These are phyloP conservation scores for Clarias batrachus DNA, from an alignment of 2,113 vertebrate species.

Conservation along the genomic window DNA sequence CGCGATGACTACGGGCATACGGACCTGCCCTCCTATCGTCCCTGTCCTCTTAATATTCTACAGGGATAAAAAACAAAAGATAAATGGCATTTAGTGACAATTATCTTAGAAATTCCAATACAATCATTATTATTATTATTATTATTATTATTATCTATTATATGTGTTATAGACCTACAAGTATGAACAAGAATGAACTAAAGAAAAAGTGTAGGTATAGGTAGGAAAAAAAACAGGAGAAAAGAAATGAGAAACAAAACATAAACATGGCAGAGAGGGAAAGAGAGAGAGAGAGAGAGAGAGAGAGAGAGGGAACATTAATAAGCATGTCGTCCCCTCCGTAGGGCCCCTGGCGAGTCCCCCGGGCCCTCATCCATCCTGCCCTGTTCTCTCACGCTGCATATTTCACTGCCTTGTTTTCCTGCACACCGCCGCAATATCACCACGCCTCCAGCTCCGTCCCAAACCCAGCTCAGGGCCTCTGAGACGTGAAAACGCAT, in stretches of 20 bases:
- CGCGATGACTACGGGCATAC: constrained; percentile 82
- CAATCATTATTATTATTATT: too few relatives aligned
- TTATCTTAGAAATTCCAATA: not conserved
- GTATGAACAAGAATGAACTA: too few relatives aligned
- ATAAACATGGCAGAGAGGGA: not conserved
- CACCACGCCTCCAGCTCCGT: constrained; percentile 20
- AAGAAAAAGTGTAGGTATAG: not conserved
- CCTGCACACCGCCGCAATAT: constrained; percentile 26
- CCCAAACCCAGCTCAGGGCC: constrained; percentile 14
- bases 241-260: not conserved
- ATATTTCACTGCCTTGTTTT: constrained; percentile 52
- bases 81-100: not conserved
- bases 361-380: constrained; percentile 38
- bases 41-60: constrained; percentile 77
- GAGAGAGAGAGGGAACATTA: constrained; percentile 56
- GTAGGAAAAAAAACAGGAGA: not conserved
- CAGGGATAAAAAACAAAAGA: constrained; percentile 3
- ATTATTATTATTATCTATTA: not conserved
- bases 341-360: constrained; percentile 26
- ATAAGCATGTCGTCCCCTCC: constrained; percentile 34
- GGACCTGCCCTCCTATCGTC: constrained; percentile 74
- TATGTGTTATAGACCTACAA: not conserved
- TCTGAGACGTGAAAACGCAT: not conserved
- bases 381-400: constrained; percentile 28
- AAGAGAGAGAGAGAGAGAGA: constrained; percentile 46